These are phyloP conservation scores for Semnopithecus entellus DNA, from an alignment of 2,113 vertebrate species.

Conservation along the genomic window DNA sequence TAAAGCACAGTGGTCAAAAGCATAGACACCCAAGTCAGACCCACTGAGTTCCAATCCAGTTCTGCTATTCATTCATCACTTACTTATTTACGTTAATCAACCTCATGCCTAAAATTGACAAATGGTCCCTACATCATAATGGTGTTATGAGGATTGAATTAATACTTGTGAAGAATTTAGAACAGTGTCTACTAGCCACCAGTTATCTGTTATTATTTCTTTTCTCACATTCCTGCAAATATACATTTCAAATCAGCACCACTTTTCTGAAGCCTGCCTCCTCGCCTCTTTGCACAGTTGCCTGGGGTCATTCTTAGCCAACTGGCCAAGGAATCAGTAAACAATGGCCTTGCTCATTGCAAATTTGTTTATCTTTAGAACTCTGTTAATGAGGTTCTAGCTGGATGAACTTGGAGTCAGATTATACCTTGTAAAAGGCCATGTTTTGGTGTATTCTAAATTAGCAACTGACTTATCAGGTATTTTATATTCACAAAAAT, in stretches of 20 bases:
- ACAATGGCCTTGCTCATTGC: not conserved
- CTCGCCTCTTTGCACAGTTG: not conserved
- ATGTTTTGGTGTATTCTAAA: not conserved
- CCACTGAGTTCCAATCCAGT: not conserved
- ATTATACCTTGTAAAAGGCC: not conserved
- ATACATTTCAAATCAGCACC: not conserved
- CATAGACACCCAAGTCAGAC: fast-evolving
- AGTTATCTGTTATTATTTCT: not conserved
- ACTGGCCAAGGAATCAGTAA: not conserved
- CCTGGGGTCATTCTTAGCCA: not conserved
- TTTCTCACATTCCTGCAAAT: not conserved
- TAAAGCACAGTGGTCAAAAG: not conserved
- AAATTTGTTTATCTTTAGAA: not conserved
- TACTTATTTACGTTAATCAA: not conserved
- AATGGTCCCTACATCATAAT: not conserved
- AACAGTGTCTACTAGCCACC: not conserved
- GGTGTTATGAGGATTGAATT: not conserved
- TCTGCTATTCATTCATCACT: not conserved
- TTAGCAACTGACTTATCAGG: not conserved
- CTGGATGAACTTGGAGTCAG: not conserved
- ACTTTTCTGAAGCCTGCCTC: not conserved
- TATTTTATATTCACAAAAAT: not conserved
- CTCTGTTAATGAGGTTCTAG: not conserved
- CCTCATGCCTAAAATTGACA: not conserved
- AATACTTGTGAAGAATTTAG: not conserved